phyloP scores from a whole-genome alignment of 2,113 vertebrate species.

The Telmatochromis sp. region DNA sequence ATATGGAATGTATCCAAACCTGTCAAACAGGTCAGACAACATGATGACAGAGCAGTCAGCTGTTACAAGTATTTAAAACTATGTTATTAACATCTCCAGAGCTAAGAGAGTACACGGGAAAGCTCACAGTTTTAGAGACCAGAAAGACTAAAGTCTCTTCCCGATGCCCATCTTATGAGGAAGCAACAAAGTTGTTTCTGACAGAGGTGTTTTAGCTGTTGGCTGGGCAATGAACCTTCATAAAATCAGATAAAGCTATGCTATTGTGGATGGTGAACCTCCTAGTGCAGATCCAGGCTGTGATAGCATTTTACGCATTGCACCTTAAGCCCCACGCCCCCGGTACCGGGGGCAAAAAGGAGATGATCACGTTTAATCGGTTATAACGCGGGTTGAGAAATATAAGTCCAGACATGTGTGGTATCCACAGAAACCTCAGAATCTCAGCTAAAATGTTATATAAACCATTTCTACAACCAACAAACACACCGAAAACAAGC shows the following conservation, averaged over 20 bases:
- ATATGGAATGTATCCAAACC: neutral
- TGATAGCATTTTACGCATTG: neutral
- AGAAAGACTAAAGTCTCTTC: neutral
- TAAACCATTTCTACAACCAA: no score
- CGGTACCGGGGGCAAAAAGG: no score
- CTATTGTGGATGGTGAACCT: neutral
- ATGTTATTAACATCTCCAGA: neutral
- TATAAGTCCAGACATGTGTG: no score
- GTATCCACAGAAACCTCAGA: no score
- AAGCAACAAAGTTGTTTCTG: neutral
- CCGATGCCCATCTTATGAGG: fast-evolving
- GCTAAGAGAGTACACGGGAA: neutral
- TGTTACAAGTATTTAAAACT: neutral
- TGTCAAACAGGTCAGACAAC: neutral
- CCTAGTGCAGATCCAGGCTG: neutral
- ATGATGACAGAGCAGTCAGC: neutral
- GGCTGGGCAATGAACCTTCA: neutral
- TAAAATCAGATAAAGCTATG: neutral
- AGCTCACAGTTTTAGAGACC: neutral
- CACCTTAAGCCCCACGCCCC: neutral
- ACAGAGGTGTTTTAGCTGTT: neutral
- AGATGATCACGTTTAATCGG: no score
- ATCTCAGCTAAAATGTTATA: no score
- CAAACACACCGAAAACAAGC: no score
- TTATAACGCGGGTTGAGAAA: no score